A percentile compares a stretch with the other conserved stretches of the same genome.
Conservation (phyloP, 2,888 invertebrate species). For the Eupithecia inturbata region DNA sequence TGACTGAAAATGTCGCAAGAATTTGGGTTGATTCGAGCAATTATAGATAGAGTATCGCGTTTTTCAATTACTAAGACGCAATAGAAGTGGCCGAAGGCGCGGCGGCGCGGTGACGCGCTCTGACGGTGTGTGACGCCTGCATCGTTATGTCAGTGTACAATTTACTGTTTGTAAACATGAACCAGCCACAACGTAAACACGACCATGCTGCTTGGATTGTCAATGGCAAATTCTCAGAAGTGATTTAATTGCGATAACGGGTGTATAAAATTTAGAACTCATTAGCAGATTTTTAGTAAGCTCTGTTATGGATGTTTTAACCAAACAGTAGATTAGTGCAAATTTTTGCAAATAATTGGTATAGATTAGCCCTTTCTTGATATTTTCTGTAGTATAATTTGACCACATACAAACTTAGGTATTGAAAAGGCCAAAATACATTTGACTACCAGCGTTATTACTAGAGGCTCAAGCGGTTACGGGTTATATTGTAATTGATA, state of each 20-base stretch:
- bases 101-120: constrained; percentile 52
- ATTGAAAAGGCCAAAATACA: neutral
- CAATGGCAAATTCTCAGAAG: constrained; percentile 65
- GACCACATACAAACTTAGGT: neutral
- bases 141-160: constrained; percentile 73
- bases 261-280: constrained; percentile 19
- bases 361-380: neutral
- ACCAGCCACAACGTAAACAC: constrained; percentile 72
- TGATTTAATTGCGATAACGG: constrained; percentile 48
- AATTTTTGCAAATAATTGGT: neutral
- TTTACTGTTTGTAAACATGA: constrained; percentile 80
- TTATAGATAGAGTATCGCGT: constrained; percentile 5
- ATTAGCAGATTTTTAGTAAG: neutral
- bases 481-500: neutral
- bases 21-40: neutral
- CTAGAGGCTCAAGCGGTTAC: neutral
- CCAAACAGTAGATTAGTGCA: neutral
- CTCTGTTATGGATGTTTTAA: neutral
- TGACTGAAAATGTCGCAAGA: neutral
- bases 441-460: neutral
- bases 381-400: constrained; percentile 1
- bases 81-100: constrained; percentile 66
- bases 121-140: constrained; percentile 60
- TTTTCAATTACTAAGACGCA: constrained; percentile 55
- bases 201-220: constrained; percentile 71